Evolutionary conservation across 2,888 invertebrate genomes (phyloP), one percentile per base, ranked within the genome.

Genomic region (Phania funesta): DNA sequence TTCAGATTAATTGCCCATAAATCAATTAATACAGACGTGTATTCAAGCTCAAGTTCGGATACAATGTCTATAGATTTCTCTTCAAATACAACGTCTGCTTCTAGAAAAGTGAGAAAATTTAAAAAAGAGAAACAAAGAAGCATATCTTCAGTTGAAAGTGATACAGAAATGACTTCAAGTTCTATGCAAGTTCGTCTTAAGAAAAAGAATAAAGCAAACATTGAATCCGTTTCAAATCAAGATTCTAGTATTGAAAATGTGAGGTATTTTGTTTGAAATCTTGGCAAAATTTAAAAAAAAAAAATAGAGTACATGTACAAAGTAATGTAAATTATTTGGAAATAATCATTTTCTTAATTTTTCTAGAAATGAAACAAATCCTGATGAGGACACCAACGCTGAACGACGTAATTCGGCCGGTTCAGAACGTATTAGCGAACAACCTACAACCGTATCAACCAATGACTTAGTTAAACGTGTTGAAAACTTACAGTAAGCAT

Each of bases 391-490:
- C 35, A 52, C 11, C 11, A 75, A 78, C 24, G 65, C 58, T 22
- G 78, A 78, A 41, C 78, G 78, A n/a, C 78, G 82, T n/a, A 58
- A 65, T 38, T 82, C 82, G 11, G 54, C 9, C 20, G 70, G 70
- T 24, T 78, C 82, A 1, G 82, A 78, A 16, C 64, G n/a, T 20
- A 52, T 20, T 13, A 80, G 73, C 20, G 67, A 56, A 3, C 67
- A 68, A 13, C 68, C 50, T 50, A 46, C 73, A 13, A 71, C 50
- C 0, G 41, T 56, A 3, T 29, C 76, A 9, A n/a, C 35, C 0
- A 71, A 56, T 73, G 80, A 80, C n/a, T 38, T 80, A 24, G 83
- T 68, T 18, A 76, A 68, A 52, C 80, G 68, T 24, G 76, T 77
- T 16, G 76, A 73, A 52, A 71, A 65, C 18, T 75, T 82, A 24